phyloP scores from a whole-genome alignment of 1,140 invertebrate genomes.

The Riptortus pedestris region DNA sequence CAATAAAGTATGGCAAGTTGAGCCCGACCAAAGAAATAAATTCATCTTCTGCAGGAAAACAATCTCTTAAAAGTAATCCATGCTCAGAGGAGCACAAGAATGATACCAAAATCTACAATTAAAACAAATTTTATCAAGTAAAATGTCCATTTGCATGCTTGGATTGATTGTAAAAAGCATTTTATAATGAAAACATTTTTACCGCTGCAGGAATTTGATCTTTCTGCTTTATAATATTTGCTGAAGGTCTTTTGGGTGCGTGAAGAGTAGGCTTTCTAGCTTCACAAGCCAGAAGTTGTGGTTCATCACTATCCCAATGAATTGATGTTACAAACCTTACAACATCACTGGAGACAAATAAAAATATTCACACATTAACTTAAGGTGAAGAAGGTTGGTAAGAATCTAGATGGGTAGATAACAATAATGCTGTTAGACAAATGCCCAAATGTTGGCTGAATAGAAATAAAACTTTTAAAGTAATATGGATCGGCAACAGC shows the following conservation, averaged over 20 bases:
- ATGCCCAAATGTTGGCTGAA: no score
- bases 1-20: conserved; percentile 54
- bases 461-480: no score
- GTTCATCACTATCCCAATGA: conserved; percentile 50
- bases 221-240: no score
- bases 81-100: conserved; percentile 59
- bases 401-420: no score
- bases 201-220: no score
- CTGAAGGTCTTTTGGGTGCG: conserved; percentile 7
- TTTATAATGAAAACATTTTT: no score
- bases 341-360: conserved; percentile 39
- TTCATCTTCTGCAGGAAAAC: conserved; percentile 40
- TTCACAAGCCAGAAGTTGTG: conserved; percentile 49
- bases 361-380: not conserved
- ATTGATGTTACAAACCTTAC: conserved; percentile 29
- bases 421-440: no score
- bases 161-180: conserved; percentile 4
- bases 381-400: no score
- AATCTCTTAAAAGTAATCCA: conserved; percentile 62
- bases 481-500: no score
- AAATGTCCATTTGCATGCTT: conserved; percentile 24
- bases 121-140: no score
- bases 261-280: conserved; percentile 33
- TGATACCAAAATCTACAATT: conserved; percentile 46
- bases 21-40: conserved; percentile 47